Base-by-base conservation (phyloP, 2,888 invertebrate species). In the Pollenia labialis region DNA sequence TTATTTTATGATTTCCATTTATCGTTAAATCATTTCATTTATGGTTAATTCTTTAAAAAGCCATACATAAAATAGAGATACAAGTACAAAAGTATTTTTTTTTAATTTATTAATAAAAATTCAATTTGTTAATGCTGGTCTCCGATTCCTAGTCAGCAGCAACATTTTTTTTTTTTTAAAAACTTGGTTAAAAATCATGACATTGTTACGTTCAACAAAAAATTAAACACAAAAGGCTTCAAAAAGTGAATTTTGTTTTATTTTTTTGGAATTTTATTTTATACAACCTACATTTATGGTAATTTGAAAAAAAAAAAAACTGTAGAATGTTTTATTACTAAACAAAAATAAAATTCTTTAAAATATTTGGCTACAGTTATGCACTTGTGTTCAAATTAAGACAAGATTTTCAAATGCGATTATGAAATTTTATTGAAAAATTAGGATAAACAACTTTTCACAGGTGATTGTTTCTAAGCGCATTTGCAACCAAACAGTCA, bases 281-380 rank as follows among this genome's bases (percentile, higher is more conserved):
- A 23, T 60, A n/a, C 69, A 69, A 60, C 68, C 69, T 50, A 74
- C 66, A 75, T 68, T 58, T 75, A 81, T 68, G 60, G 44, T 58
- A 68, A 58, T 81, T 71, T 52, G 12, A 4, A 64, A 75, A 52
- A 40, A 81, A 81, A 56, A 23, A 42, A 32, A 32, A 32, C 42
- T 66, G 58, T 23, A 66, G 50, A 66, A 81, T 18, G 0, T 56
- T 42, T 56, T 48, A 23, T 50, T 42, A 7, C 18, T 18, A 14
- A 40, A 46, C 18, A 11, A 52, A 64, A 48, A 71, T 44, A 1
- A 40, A 77, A 54, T 14, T 16, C 50, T 66, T 48, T 50, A 9
- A 54, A 64, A 44, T 32, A 16, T 62, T 66, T 66, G 66, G 10
- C n/a, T 46, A 48, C 52, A 16, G n/a, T 50, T 32, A 32, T 32